Percentiles rank a stretch among this genome's conserved stretches.
Conservation (phyloP, 2,113 vertebrate species). For the Microtus richardsoni region DNA sequence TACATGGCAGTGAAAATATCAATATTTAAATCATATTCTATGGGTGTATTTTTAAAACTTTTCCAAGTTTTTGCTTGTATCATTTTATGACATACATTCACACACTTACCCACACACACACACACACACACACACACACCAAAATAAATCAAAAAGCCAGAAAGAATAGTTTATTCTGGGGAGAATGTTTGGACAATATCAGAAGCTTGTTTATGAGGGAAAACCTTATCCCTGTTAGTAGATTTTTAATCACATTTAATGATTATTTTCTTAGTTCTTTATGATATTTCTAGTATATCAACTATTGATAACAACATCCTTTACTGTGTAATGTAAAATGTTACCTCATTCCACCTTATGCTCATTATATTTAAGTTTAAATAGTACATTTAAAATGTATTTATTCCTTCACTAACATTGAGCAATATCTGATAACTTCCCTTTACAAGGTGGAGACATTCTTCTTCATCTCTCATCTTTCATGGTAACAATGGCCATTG, state of each 20-base stretch:
- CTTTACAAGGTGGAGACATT: background rate
- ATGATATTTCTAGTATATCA: background rate
- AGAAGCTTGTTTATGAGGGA: background rate
- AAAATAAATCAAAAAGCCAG: background rate
- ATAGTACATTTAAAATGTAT: background rate
- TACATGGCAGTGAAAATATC: background rate
- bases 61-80: background rate
- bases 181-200: background rate
- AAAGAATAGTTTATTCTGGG: background rate
- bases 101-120: background rate
- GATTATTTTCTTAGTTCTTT: background rate
- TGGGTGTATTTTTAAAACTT: slow-evolving; percentile 3
- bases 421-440: background rate
- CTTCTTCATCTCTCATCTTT: background rate
- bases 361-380: background rate
- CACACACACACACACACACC: background rate
- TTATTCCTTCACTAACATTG: background rate
- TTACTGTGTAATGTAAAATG: background rate
- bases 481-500: background rate
- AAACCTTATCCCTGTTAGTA: background rate
- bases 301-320: background rate
- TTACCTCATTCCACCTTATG: background rate
- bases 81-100: background rate
- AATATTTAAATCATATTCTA: slow-evolving; percentile 6
- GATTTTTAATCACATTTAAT: background rate